These are phyloP conservation scores for Conistra vaccinii DNA, from an alignment of 2,888 invertebrate species.

Conservation along the genomic window DNA sequence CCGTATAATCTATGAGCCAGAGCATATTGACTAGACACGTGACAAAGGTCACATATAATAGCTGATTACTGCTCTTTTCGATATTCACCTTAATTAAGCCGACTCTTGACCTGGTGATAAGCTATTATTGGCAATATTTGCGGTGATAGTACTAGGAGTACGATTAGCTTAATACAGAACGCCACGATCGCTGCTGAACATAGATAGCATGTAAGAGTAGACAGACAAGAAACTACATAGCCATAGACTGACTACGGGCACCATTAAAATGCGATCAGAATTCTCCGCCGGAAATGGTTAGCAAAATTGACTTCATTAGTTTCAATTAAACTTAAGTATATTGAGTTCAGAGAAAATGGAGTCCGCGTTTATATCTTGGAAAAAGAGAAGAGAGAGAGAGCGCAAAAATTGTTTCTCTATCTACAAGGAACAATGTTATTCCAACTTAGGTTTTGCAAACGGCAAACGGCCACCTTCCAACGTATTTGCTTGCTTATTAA, in stretches of 20 bases:
- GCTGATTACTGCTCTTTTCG: constrained; percentile 37
- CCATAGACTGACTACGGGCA: not conserved
- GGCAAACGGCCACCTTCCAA: not conserved
- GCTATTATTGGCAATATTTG: constrained; percentile 34
- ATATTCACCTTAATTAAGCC: constrained; percentile 49
- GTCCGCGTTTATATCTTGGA: not conserved
- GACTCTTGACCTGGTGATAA: constrained; percentile 41
- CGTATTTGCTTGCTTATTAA: not conserved
- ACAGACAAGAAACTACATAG: not conserved
- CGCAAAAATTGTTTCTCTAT: too few species aligned
- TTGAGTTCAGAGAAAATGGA: not conserved
- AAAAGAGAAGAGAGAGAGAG: not conserved
- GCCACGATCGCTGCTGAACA: not conserved
- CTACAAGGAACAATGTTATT: not conserved
- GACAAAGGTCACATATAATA: constrained; percentile 29
- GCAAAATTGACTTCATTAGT: not conserved
- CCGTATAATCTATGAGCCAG: not conserved
- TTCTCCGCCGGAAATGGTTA: not conserved
- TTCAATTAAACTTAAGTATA: not conserved
- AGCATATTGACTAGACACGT: constrained; percentile 28
- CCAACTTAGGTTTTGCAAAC: not conserved
- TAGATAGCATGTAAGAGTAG: not conserved
- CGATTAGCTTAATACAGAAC: constrained; percentile 14
- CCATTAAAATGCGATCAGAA: not conserved
- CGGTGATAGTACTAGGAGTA: constrained; percentile 18